A percentile compares a stretch with the other conserved stretches of the same genome.
These are phyloP conservation scores for Eupeodes luniger DNA, from an alignment of 2,888 invertebrate species.

Conservation along the genomic window DNA sequence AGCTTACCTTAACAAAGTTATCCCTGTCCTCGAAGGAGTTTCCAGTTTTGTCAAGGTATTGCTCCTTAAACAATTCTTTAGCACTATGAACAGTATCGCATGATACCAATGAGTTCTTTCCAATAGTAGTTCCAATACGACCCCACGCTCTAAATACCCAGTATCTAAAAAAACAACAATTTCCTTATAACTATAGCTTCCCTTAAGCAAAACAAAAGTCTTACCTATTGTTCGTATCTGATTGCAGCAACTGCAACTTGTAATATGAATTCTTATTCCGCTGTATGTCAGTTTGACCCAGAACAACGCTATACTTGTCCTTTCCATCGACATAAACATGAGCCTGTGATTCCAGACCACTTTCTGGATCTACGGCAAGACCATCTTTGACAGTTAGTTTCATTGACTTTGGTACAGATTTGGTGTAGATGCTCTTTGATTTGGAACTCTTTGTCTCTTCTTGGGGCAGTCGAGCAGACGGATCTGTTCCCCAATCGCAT, in stretches of 20 bases:
- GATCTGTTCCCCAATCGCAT: constrained; percentile 93
- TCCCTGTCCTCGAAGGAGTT: constrained; percentile 90
- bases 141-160: constrained; percentile 98
- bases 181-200: no score
- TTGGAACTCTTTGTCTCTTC: constrained; percentile 87
- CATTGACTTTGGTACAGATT: constrained; percentile 86
- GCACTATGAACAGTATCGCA: constrained; percentile 86
- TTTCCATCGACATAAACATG: constrained; percentile 89
- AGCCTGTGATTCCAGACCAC: constrained; percentile 90
- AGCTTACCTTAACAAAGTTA: constrained; percentile 87
- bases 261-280: constrained; percentile 96
- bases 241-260: constrained; percentile 94
- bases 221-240: constrained; percentile 88
- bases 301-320: constrained; percentile 89
- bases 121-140: constrained; percentile 97
- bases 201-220: constrained; percentile 18
- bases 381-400: constrained; percentile 92
- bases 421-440: constrained; percentile 87
- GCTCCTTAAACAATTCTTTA: constrained; percentile 86
- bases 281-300: constrained; percentile 94
- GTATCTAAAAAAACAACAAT: constrained; percentile 84
- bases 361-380: constrained; percentile 96
- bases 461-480: constrained; percentile 81
- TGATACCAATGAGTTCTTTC: constrained; percentile 88
- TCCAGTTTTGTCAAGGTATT: constrained; percentile 92